These are phyloP conservation scores for Glaucidium brasilianum DNA, from an alignment of 2,113 vertebrate species.

Conservation along the genomic window DNA sequence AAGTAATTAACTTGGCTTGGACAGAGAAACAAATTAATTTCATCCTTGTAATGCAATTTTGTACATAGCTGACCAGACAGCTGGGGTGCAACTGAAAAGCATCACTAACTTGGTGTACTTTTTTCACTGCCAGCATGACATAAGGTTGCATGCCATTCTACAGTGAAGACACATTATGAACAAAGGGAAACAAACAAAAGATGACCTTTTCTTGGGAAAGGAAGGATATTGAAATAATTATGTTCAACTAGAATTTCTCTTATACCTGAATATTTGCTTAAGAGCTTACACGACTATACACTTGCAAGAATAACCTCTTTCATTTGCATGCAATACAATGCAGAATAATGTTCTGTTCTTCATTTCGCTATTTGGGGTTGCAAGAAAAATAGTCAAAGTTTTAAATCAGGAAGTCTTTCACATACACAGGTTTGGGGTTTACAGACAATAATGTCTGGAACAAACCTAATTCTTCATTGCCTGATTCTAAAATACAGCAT, in stretches of 20 bases:
- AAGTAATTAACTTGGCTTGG: not conserved
- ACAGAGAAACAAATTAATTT: not conserved
- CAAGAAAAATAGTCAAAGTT: not conserved
- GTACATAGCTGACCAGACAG: not conserved
- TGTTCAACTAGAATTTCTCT: not conserved
- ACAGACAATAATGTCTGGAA: not conserved
- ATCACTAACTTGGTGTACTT: not conserved
- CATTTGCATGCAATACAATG: not conserved
- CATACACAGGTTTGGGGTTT: not conserved
- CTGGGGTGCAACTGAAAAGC: not conserved
- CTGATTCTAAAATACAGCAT: not conserved
- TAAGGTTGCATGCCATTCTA: not conserved
- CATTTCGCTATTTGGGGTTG: not conserved
- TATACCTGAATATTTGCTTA: not conserved
- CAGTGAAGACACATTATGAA: not conserved
- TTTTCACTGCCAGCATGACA: not conserved
- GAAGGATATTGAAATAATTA: not conserved
- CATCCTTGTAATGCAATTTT: not conserved
- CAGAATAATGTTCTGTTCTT: not conserved
- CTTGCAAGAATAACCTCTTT: slow-evolving; percentile 24
- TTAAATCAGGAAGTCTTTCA: not conserved
- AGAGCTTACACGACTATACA: not conserved
- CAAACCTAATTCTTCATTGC: not conserved
- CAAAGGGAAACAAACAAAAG: not conserved
- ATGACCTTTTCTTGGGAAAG: not conserved